Conservation (phyloP, 2,113 vertebrate species). For the Sminthopsis crassicaudata region DNA sequence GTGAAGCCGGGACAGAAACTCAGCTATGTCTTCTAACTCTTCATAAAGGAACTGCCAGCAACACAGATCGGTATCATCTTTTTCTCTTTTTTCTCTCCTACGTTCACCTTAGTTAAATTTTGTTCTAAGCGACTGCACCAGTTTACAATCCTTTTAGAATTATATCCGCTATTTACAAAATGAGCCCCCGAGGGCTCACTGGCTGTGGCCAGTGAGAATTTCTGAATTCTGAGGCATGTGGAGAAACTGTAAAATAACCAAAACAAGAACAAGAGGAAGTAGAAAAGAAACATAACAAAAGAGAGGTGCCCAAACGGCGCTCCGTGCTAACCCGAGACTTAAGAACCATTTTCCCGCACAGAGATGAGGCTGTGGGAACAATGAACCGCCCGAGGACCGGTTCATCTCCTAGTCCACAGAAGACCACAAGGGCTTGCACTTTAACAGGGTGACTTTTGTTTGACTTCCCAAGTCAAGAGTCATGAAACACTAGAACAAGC, state of each 20-base stretch:
- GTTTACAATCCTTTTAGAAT: conserved; percentile 24
- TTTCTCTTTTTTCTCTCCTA: not conserved
- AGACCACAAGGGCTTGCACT: not conserved
- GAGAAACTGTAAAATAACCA: conserved; percentile 30
- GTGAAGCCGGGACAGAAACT: not conserved
- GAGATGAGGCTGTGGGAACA: not conserved
- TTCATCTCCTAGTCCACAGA: too few relatives aligned
- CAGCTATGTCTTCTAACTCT: too few relatives aligned
- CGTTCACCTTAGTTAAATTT: conserved; percentile 3
- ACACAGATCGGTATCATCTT: not conserved
- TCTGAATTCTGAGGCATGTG: conserved; percentile 42
- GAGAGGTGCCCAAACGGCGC: not conserved
- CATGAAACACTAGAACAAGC: not conserved
- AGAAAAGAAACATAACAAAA: not conserved
- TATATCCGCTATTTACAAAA: conserved; percentile 47
- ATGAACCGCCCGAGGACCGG: not conserved
- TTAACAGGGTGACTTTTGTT: not conserved
- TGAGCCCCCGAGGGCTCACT: conserved; percentile 53
- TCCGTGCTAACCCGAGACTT: too few relatives aligned
- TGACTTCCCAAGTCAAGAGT: not conserved
- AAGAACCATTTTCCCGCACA: not conserved
- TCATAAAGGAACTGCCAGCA: not conserved
- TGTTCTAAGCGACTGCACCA: not conserved
- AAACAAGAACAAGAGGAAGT: conserved; percentile 20
- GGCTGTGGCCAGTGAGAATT: not conserved